Evolutionary conservation across 2,797 vertebrate genomes (phyloP), one percentile per base, ranked within the genome.

Genomic region (Molossus alvarezi): DNA sequence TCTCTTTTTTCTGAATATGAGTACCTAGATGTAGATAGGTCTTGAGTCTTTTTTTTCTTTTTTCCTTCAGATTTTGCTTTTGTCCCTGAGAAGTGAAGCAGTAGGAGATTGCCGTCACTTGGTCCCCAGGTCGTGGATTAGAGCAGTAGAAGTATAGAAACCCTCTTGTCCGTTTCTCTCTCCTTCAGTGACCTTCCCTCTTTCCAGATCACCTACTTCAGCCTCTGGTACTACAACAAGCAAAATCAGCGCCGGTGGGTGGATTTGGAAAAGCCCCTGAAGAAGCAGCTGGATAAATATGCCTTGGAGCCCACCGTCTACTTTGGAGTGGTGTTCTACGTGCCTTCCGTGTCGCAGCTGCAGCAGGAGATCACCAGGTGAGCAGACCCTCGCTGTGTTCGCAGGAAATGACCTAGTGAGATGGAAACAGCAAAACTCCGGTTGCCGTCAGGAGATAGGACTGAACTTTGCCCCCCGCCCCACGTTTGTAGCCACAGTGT

Each of bases 331-430:
- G 99, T 99, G 89, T 99, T 99, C 98, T 99, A 99, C 80, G 99
- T 99, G 98, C 99, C 99, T 94, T 99, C 98, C 17, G 99, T 99
- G 72, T 98, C 98, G 60, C 99, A 99, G 94, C 99, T 99, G 97
- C 99, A 99, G 98, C 99, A 99, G 98, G 99, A 99, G 98, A 99
- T 99, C 97, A 99, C 99, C 98, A 99, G 99, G 99, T 99, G 97
- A 99, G 97, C 17, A 53, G 23, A 0, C 1, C 2, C 2, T 0
- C 37, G 18, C 77, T 65, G 6, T 64, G 77, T 10, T 29, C 73
- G 60, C 4, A n/a, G 55, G 58, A 86, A 80, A 25, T 51, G 27
- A 15, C 21, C 58, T 7, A 0, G 41, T 7, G 94, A 75, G 93
- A 72, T 53, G 55, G 12, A 60, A 58, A 88, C 64, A 75, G 69